Percentiles rank a stretch among this genome's conserved stretches.
phyloP scores from a whole-genome alignment of 2,888 invertebrate genomes.

The Dynastes hyllus region DNA sequence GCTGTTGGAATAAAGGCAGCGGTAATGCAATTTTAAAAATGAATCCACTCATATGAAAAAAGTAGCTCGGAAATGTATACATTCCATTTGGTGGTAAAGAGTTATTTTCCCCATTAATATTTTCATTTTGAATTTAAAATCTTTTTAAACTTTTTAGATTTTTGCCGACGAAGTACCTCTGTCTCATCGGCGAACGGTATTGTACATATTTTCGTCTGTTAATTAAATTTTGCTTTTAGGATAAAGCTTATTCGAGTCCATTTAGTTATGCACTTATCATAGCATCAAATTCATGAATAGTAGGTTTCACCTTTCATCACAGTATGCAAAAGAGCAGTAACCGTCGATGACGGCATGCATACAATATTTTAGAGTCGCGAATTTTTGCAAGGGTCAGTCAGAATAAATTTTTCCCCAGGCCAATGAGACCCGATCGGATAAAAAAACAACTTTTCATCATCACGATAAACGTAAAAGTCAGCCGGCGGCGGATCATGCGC shows the following conservation, averaged over 20 bases:
- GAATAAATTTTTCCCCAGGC: not conserved
- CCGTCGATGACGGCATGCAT: not conserved
- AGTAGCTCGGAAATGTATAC: too few species aligned
- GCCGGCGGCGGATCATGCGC: not conserved
- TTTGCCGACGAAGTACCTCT: not conserved
- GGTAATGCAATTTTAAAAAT: too few species aligned
- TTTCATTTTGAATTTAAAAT: too few species aligned
- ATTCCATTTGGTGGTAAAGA: too few species aligned
- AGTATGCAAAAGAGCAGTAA: not conserved
- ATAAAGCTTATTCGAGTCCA: not conserved
- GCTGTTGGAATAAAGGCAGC: too few species aligned
- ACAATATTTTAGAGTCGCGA: not conserved
- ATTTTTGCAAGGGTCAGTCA: not conserved
- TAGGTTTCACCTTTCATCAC: not conserved
- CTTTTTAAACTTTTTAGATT: too few species aligned
- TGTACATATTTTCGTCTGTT: not conserved
- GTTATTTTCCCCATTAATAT: too few species aligned
- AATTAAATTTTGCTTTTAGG: not conserved
- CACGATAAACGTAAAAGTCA: conserved; percentile 1
- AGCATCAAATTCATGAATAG: not conserved
- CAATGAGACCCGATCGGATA: conserved; percentile 5
- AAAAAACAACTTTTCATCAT: conserved; percentile 22
- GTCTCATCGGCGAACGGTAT: not conserved
- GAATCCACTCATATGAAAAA: too few species aligned
- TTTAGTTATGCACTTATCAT: not conserved